Base-by-base conservation (phyloP, 1,140 invertebrate genomes). In the Fopius arisanus region DNA sequence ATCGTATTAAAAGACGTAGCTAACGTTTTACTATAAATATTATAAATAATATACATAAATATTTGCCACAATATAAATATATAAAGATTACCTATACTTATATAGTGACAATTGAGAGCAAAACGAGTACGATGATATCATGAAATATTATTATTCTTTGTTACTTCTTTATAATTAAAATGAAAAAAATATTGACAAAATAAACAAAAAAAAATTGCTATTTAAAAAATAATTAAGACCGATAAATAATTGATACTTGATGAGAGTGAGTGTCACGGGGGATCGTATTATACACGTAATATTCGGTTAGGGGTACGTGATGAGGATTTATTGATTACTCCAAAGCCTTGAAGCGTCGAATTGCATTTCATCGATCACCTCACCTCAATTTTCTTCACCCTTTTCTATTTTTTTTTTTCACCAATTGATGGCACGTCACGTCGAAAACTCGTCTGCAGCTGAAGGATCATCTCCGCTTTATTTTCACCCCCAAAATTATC, bases 111-210 rank as follows among this genome's bases (percentile, higher is more conserved):
- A 65, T 69, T 16, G 29, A 68, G 67, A 72, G 51, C 21, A 68
- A 65, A 66, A 62, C 21, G 63, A 73, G 62, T 67, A 59, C 41
- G 70, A 68, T 75, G 81, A 86, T 86, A 87, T 86, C 84, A 86
- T 86, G 78, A 87, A 87, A 37, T 48, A 84, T 86, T 86, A 87
- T 85, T 86, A 86, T 86, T 86, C 86, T 86, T 87, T 86, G 86
- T 87, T 87, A 87, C 85, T 86, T 87, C 85, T 86, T 86, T 86
- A 87, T 87, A 86, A 86, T 87, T 86, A 86, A 86, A 87, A 84
- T 79, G 85, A 86, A 84, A 85, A 85, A 85, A 85, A 85, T 84
- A 65, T 59, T 23, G 80, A 65, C 26, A 65, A 65, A 51, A 67
- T 86, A 84, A 80, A 86, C 14, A 86, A 84, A 86, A 87, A 87